Base-by-base conservation (phyloP, 2,113 vertebrate species). In the Cynoglossus semilaevis region DNA sequence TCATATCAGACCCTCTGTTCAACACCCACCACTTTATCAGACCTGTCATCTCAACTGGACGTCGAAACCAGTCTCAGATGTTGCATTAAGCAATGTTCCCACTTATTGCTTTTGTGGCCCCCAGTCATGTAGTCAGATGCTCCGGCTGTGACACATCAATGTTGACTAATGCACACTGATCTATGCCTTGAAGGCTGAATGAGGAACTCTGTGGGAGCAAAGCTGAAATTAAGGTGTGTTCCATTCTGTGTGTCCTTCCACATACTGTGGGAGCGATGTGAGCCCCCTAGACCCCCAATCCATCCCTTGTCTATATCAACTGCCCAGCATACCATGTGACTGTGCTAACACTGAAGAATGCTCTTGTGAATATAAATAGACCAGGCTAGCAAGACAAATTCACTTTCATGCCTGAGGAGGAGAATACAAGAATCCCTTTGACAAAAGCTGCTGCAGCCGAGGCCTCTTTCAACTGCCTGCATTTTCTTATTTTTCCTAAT, bases 301-400 rank as follows among this genome's bases (percentile, higher is more conserved):
- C 80, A 70, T 74, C 9, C n/a, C 58, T 22, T n/a, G 36, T 46
- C 76, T 75, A 58, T 82, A 74, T 61, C 65, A 59, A 55, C 65
- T 44, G 57, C 56, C 74, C 44, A 16, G 38, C 41, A 8, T 57
- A n/a, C 72, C 84, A 85, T 72, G 77, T 81, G 81, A 84, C 74
- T 63, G 41, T 63, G 68, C 61, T 81, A 85, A 83, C 79, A 75
- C 79, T 78, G 63, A 83, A 83, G 83, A 85, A 87, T 87, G 80
- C 77, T 83, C 81, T 82, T 74, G 77, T 85, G 83, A 80, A 87
- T 88, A 87, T 84, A 87, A 88, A 87, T 85, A 85, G 84, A 80
- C 64, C 78, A 75, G 67, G 74, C 63, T 76, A 70, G 81, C 69
- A 80, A 82, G 78, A 76, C 76, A 69, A 84, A 87, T 89, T 86